Evolutionary conservation across 2,888 invertebrate genomes (phyloP), one percentile per base, ranked within the genome.

Genomic region (Pseudococcus jackbeardsleyi): DNA sequence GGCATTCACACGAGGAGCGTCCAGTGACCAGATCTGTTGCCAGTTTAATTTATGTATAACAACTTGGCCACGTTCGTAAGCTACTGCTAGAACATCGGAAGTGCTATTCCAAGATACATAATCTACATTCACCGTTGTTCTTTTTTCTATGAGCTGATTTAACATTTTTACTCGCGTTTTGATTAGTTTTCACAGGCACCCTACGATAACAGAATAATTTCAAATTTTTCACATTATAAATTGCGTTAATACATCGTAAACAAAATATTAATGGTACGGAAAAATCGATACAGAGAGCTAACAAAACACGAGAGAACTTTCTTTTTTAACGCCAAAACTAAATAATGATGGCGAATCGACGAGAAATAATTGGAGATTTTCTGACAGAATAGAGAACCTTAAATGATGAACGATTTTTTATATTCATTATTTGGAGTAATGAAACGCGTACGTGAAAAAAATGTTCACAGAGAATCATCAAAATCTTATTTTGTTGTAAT

Each of bases 1-100:
- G 22, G 95, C 93, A 90, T 94, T 94, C 91, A 98, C 97, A 90
- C 94, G 94, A 7, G 95, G 95, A 3, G 97, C 94, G 84, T 94
- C 93, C 89, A 97, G 93, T 88, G 94, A 94, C 95, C 98, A 98
- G 11, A 98, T 97, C 92, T 96, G 95, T 91, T 98, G 97, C 98
- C 98, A 98, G 89, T 96, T 96, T 50, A 98, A 92, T 89, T 98
- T 94, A 91, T 98, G 97, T 82, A 98, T 93, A 88, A 96, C 94
- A 9, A 97, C 95, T 93, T 97, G 91, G 95, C 96, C 96, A 94
- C 95, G 96, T 86, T 94, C 93, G 91, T 97, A 98, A 79, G 97
- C 96, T 89, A 98, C 93, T 9, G 98, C 98, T 90, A 98, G 93
- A 84, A 98, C 94, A 93, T 98, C 98, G 94, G 98, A 96, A 91